Evolutionary conservation across 2,888 invertebrate species (phyloP).

Genomic region (Polymixis lichenea): DNA sequence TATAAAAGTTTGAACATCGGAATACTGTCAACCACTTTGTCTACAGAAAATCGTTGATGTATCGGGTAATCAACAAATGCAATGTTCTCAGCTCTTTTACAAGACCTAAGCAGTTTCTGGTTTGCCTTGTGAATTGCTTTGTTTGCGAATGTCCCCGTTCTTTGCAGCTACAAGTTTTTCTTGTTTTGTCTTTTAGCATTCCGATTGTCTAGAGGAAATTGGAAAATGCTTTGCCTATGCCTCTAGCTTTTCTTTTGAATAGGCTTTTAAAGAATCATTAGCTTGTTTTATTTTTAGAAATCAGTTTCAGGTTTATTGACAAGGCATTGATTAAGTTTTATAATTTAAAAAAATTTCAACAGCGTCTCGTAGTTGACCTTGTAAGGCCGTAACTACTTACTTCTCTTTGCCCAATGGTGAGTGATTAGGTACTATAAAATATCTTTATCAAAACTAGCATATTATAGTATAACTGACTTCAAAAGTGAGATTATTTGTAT

Average conservation of each 20-base stretch:
- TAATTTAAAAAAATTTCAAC: no score
- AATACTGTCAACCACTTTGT: not conserved
- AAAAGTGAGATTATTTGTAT: not conserved
- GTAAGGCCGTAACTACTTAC: no score
- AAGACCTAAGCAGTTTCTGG: conserved; percentile 52
- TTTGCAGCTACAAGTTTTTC: conserved; percentile 47
- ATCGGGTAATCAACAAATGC: not conserved
- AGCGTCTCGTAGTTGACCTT: no score
- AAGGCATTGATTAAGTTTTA: no score
- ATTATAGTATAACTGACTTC: not conserved
- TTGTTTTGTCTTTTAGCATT: conserved; percentile 58
- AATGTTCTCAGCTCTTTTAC: conserved; percentile 35
- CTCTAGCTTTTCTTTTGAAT: conserved; percentile 28
- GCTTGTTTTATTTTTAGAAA: not conserved
- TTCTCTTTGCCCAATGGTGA: not conserved
- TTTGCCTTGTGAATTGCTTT: conserved; percentile 47
- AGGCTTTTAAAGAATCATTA: not conserved
- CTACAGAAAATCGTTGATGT: not conserved
- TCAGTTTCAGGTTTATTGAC: not conserved
- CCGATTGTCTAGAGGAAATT: conserved; percentile 57
- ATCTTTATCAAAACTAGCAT: not conserved
- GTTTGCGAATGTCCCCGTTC: conserved; percentile 54
- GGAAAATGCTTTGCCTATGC: conserved; percentile 46
- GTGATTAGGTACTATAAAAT: not conserved
- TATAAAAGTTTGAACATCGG: not conserved